Percentiles rank a stretch among this genome's conserved stretches.
These are phyloP conservation scores for Nasua narica DNA, from an alignment of 2,797 vertebrate species.

Conservation along the genomic window DNA sequence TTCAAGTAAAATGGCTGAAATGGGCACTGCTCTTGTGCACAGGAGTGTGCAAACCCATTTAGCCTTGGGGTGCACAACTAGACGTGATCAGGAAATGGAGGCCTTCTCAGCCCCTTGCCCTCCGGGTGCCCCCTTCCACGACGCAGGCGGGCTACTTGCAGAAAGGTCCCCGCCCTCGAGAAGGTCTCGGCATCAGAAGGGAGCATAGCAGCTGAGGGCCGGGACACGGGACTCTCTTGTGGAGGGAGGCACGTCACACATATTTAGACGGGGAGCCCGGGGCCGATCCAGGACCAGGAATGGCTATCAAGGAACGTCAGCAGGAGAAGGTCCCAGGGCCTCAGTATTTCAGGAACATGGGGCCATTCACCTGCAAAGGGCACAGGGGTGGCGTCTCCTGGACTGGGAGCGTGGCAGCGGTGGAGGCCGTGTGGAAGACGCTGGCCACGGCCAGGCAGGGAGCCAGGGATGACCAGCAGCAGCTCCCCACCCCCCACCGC, in stretches of 20 bases:
- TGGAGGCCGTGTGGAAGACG: accelerated
- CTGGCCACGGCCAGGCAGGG: background rate
- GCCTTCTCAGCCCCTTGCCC: accelerated
- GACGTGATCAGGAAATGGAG: accelerated
- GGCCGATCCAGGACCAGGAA: background rate
- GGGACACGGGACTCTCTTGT: accelerated
- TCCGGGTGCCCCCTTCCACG: accelerated
- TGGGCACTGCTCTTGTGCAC: accelerated
- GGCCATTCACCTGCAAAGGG: background rate
- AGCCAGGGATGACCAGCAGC: too few relatives aligned
- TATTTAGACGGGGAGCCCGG: accelerated
- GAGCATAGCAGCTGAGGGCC: accelerated
- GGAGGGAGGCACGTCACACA: background rate
- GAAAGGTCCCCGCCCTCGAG: accelerated
- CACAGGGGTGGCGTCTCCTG: accelerated
- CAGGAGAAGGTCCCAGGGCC: too few relatives aligned
- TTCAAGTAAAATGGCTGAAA: accelerated
- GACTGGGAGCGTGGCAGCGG: accelerated
- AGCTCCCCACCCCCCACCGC: too few relatives aligned
- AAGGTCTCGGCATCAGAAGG: background rate
- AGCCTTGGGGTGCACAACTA: background rate
- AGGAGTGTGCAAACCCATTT: background rate
- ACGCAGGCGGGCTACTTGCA: accelerated
- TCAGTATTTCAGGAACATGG: background rate
- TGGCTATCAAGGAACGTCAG: background rate